Evolutionary conservation across 2,113 vertebrate genomes (phyloP), one percentile per base, ranked within the genome.

Genomic region (Globicephala melas): DNA sequence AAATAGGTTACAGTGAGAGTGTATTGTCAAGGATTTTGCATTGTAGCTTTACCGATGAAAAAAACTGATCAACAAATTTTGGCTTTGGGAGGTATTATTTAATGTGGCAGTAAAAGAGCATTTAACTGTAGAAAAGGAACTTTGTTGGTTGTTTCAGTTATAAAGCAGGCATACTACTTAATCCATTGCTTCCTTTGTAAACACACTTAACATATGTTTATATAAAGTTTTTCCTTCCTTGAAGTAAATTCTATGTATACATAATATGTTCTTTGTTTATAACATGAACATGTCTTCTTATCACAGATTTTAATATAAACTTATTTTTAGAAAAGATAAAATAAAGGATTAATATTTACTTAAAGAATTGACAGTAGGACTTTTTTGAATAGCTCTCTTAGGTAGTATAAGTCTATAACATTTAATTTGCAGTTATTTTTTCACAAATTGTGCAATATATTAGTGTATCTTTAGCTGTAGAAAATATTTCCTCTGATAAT

Each of bases 191-290:
- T 93, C 60, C 33, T 96, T 96, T 92, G 38, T 90, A 95, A 81
- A 80, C 28, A 65, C 8, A 74, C 14, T 96, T 92, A 55, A 67
- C 38, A 50, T 58, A 14, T 77, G n/a, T 95, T 95, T 97, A 44
- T 83, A 18, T 63, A 58, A 71, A 53, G 1, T 93, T 85, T 97
- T 79, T 95, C 47, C 33, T 91, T 92, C 28, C 70, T 95, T 74
- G 63, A 86, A 86, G 71, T 65, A 96, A 93, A 91, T 96, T 63
- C 55, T 96, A 2, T 85, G 26, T 89, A 97, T 82, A 83, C 68
- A 73, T 77, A 20, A 65, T 73, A 5, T 94, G 31, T 82, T 50
- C 7, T 81, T 91, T 87, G 50, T 94, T 97, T 92, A 68, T 79
- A 87, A 80, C 5, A 6, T 91, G 36, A 20, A 85, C 87, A 8